A percentile compares a stretch with the other conserved stretches of the same genome.
These are phyloP conservation scores for Brachionus rubens DNA, from an alignment of 1,140 invertebrate genomes.

Conservation along the genomic window DNA sequence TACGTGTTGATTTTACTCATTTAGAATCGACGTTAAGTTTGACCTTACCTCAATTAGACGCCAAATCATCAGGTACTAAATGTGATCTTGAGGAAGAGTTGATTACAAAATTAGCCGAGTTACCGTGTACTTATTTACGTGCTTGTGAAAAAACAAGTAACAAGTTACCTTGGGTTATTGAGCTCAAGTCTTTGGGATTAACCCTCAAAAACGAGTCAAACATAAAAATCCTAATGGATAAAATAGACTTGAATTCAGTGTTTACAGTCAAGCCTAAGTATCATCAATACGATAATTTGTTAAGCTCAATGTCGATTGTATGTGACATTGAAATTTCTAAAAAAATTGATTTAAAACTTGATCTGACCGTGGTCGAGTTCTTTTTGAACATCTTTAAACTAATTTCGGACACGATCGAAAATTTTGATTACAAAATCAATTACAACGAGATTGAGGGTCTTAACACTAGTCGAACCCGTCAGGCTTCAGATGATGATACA, in stretches of 20 bases:
- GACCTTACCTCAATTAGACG: neutral
- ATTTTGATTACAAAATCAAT: slow-evolving; percentile 12
- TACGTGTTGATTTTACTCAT: neutral
- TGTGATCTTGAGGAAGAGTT: slow-evolving; percentile 34
- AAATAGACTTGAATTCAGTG: neutral
- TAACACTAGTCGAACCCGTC: neutral
- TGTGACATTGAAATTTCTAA: slow-evolving; percentile 11
- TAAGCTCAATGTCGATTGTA: slow-evolving; percentile 40
- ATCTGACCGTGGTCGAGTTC: neutral
- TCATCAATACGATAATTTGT: slow-evolving; percentile 41
- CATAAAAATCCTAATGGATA: too few species aligned
- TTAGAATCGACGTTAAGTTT: neutral
- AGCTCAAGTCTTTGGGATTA: neutral
- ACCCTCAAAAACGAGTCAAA: neutral
- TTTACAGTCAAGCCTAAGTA: slow-evolving; percentile 34
- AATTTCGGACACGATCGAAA: neutral
- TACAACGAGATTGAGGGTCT: neutral
- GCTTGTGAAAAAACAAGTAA: slow-evolving; percentile 45
- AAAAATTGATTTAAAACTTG: neutral
- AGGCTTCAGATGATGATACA: neutral
- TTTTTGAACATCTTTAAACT: neutral
- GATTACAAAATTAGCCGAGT: neutral
- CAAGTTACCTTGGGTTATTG: slow-evolving; percentile 30
- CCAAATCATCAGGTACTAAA: slow-evolving; percentile 30
- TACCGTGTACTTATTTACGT: slow-evolving; percentile 32